Conservation (phyloP, 2,113 vertebrate species). For the Myiopsitta monachus region DNA sequence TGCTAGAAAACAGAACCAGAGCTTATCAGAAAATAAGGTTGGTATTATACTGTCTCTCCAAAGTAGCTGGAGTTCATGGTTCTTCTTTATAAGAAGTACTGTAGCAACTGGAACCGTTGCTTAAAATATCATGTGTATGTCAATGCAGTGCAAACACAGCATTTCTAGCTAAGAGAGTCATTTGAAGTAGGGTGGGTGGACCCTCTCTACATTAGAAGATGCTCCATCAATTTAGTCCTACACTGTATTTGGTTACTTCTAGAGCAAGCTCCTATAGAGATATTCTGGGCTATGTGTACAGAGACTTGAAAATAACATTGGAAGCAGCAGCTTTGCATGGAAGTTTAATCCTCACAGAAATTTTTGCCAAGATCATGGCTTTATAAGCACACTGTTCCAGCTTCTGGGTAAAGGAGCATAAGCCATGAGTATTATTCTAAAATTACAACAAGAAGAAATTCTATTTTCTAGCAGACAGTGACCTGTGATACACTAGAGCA, state of each 20-base stretch:
- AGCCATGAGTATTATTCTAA: neutral
- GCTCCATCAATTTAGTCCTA: neutral
- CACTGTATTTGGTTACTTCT: neutral
- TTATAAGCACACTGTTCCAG: neutral
- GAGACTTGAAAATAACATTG: neutral
- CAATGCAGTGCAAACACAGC: neutral
- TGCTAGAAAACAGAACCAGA: neutral
- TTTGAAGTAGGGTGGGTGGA: neutral
- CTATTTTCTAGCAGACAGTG: neutral
- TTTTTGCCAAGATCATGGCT: neutral
- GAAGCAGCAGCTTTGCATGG: neutral
- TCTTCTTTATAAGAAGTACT: neutral
- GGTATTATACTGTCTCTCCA: neutral
- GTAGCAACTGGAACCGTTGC: neutral
- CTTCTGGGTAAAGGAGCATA: slow-evolving; percentile 4
- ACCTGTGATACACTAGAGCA: neutral
- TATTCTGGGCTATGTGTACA: neutral
- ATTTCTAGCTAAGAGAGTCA: neutral
- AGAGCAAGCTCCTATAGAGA: neutral
- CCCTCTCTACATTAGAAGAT: neutral
- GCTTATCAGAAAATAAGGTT: neutral
- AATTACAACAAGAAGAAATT: neutral
- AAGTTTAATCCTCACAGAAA: neutral
- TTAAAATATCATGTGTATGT: neutral
- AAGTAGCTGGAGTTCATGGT: neutral